Percentiles rank a stretch among this genome's conserved stretches.
Conservation (phyloP, 1,140 invertebrate species). For the Drosophila virilis region DNA sequence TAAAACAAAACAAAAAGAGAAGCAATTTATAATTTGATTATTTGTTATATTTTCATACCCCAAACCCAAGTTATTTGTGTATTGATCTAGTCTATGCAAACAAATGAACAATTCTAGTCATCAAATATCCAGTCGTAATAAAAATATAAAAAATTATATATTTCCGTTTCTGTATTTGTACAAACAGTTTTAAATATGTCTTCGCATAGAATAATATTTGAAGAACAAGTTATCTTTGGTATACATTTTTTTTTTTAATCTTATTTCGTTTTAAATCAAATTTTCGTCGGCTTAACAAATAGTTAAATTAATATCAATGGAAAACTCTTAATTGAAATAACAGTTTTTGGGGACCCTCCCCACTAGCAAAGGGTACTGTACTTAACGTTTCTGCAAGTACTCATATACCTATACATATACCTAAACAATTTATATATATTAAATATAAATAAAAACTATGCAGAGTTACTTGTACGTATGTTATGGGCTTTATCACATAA, state of each 20-base stretch:
- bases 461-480: slow-evolving; percentile 44
- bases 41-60: slow-evolving; percentile 9
- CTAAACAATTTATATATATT: slow-evolving; percentile 6
- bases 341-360: slow-evolving; percentile 16
- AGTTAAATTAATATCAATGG: slow-evolving; percentile 34
- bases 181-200: slow-evolving; percentile 22
- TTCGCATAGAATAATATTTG: slow-evolving; percentile 39
- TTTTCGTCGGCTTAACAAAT: slow-evolving; percentile 34
- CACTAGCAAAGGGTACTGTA: not conserved
- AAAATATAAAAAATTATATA: slow-evolving; percentile 19
- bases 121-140: slow-evolving; percentile 24
- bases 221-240: slow-evolving; percentile 2
- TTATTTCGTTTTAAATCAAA: slow-evolving; percentile 34
- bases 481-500: slow-evolving; percentile 19
- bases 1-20: slow-evolving; percentile 33
- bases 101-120: slow-evolving; percentile 36
- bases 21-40: slow-evolving; percentile 33
- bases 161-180: slow-evolving; percentile 22
- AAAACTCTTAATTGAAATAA: slow-evolving; percentile 19
- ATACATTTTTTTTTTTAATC: slow-evolving; percentile 12
- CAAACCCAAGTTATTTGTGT: slow-evolving; percentile 22
- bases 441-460: slow-evolving; percentile 27
- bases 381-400: slow-evolving; percentile 27
- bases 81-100: slow-evolving; percentile 21
- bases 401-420: slow-evolving; percentile 18